phyloP scores from a whole-genome alignment of 2,888 invertebrate species.

The Nemotelus pantherinus region DNA sequence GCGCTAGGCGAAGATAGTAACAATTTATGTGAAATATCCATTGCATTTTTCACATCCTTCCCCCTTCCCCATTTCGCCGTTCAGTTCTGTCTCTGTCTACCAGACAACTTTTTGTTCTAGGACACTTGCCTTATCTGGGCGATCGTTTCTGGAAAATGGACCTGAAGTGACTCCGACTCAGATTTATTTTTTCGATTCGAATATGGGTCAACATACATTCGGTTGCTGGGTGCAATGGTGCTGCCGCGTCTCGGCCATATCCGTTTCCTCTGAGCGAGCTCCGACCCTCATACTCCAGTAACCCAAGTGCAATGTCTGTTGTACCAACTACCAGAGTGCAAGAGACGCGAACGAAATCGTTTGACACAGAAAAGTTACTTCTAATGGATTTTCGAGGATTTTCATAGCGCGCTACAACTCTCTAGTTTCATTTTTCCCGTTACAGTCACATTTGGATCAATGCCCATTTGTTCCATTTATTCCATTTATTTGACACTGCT shows the following conservation, averaged over 20 bases:
- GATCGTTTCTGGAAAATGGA: not conserved
- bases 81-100: not conserved
- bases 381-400: conserved; percentile 40
- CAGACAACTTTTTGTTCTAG: too few species aligned
- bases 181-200: conserved; percentile 38
- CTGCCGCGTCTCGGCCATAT: too few species aligned
- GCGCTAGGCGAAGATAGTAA: conserved; percentile 19
- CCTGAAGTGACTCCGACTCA: conserved; percentile 36
- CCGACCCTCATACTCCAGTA: too few species aligned
- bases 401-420: conserved; percentile 18
- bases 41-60: conserved; percentile 1
- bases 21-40: conserved; percentile 24
- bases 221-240: too few species aligned
- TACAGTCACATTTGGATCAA: conserved; percentile 37
- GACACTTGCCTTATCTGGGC: too few species aligned
- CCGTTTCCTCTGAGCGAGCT: too few species aligned
- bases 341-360: conserved; percentile 24
- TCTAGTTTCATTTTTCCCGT: conserved; percentile 18
- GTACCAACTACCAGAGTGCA: too few species aligned
- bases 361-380: conserved; percentile 44
- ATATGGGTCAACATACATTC: conserved; percentile 23
- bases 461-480: conserved; percentile 28
- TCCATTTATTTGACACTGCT: conserved; percentile 1
- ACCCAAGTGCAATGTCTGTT: too few species aligned
- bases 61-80: not conserved